Evolutionary conservation across 1,140 invertebrate species (phyloP).

Genomic region (Penaeus vannamei): DNA sequence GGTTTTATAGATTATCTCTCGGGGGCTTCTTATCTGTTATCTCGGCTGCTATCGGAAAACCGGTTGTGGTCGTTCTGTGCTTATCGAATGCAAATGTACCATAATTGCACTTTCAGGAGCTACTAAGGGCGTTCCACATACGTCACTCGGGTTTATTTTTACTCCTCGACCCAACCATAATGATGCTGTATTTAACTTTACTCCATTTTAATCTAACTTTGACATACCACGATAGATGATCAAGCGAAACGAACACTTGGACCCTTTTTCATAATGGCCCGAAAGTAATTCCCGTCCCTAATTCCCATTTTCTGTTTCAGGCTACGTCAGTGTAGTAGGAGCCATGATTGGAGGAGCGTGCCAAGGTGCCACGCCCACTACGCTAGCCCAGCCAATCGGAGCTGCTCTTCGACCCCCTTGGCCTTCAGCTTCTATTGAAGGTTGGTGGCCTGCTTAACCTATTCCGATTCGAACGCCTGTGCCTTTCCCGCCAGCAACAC

Average conservation of each 20-base stretch:
- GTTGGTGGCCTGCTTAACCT: constrained; percentile 5
- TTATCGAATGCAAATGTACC: no score
- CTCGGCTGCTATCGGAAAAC: no score
- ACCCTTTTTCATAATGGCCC: not conserved
- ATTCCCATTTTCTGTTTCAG: constrained; percentile 32
- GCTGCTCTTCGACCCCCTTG: constrained; percentile 43
- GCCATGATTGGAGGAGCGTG: constrained; percentile 52
- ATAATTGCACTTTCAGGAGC: no score
- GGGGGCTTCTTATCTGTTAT: no score
- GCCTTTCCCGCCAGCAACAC: no score
- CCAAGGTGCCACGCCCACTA: constrained; percentile 50
- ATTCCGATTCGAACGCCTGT: not conserved
- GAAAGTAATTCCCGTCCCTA: not conserved
- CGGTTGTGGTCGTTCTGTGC: no score
- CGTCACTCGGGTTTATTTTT: no score
- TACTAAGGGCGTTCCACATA: no score
- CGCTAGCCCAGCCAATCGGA: constrained; percentile 41
- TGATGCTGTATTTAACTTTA: no score
- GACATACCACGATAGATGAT: not conserved
- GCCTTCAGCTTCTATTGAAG: constrained; percentile 43
- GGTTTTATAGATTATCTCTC: no score
- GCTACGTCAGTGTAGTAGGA: constrained; percentile 48
- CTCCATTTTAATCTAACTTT: no score
- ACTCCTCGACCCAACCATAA: no score
- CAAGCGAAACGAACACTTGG: not conserved